Evolutionary conservation across 2,113 vertebrate genomes (phyloP).

Genomic region (Anas platyrhynchos): DNA sequence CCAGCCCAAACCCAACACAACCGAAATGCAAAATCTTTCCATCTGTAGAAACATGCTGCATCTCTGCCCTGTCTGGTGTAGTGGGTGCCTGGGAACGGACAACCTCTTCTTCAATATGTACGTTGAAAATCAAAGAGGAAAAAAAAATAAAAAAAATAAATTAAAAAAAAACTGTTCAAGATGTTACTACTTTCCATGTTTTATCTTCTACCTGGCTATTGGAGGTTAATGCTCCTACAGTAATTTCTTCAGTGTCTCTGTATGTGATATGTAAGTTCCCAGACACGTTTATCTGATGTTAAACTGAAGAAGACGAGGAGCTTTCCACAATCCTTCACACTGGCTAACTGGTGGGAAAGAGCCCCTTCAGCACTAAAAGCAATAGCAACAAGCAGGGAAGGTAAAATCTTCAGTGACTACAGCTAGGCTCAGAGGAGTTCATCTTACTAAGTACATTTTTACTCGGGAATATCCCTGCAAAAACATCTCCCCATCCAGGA

Average conservation of each 20-base stretch:
- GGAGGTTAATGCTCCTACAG: background rate
- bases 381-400: background rate
- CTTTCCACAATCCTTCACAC: background rate
- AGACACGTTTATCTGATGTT: background rate
- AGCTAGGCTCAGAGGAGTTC: background rate
- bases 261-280: background rate
- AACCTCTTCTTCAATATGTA: background rate
- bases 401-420: background rate
- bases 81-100: background rate
- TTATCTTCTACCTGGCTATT: background rate
- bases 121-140: background rate
- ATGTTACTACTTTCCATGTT: background rate
- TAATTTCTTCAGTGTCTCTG: background rate
- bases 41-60: accelerated
- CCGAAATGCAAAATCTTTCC: background rate
- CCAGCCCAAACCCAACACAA: background rate
- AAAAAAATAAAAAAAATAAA: background rate
- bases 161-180: background rate
- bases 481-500: background rate
- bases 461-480: background rate
- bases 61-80: background rate
- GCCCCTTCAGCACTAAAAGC: background rate
- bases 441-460: background rate
- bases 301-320: background rate
- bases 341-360: background rate